Evolutionary conservation across 2,888 invertebrate genomes (phyloP).

Genomic region (Linnaemya vulpina): DNA sequence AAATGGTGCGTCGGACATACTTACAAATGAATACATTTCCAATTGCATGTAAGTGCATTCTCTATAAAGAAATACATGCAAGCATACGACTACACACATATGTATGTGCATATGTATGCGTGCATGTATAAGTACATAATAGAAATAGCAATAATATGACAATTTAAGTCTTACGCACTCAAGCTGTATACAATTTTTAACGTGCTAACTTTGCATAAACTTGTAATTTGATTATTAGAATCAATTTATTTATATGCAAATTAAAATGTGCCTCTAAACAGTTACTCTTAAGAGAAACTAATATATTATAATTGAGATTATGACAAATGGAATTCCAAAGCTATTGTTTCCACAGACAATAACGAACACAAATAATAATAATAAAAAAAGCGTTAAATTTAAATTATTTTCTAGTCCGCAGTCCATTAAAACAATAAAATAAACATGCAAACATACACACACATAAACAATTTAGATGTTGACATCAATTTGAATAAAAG

Average conservation of each 20-base stretch:
- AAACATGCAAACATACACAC: neutral
- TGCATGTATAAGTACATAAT: too few species aligned
- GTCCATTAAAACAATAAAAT: slow-evolving; percentile 40
- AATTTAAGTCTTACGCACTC: neutral
- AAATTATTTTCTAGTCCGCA: slow-evolving; percentile 56
- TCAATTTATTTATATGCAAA: slow-evolving; percentile 26
- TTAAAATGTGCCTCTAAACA: neutral
- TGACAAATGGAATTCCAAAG: slow-evolving; percentile 48
- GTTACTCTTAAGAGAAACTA: slow-evolving; percentile 33
- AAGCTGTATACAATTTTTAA: neutral
- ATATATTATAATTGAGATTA: slow-evolving; percentile 22
- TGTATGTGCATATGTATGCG: too few species aligned
- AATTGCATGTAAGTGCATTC: too few species aligned
- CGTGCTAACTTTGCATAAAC: slow-evolving; percentile 9
- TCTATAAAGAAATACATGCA: too few species aligned
- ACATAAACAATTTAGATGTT: slow-evolving; percentile 38
- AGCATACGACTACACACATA: too few species aligned
- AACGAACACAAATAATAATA: slow-evolving; percentile 19
- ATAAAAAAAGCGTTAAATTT: slow-evolving; percentile 52
- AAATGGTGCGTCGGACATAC: too few species aligned
- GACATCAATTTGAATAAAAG: slow-evolving; percentile 59
- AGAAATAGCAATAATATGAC: too few species aligned
- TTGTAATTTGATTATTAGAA: slow-evolving; percentile 23
- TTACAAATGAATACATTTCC: too few species aligned
- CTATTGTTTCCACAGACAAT: slow-evolving; percentile 39